Evolutionary conservation across 2,113 vertebrate species (phyloP).

Genomic region (Rhea pennata): DNA sequence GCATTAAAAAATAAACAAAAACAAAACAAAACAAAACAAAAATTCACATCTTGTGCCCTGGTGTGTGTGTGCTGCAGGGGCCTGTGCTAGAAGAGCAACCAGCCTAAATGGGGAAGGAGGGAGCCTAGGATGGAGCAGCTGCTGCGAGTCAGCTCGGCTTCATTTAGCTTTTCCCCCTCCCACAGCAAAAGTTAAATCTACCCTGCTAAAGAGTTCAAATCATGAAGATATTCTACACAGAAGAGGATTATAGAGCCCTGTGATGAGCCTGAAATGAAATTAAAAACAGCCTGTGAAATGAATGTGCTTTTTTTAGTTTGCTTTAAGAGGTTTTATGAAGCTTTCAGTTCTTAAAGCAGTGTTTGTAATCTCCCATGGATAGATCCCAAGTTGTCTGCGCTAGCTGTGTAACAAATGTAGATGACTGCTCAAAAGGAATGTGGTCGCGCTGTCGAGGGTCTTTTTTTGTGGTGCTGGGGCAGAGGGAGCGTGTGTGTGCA

Average conservation of each 20-base stretch:
- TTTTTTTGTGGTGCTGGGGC: not conserved
- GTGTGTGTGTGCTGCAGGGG: not conserved
- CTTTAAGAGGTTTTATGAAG: not conserved
- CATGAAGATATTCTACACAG: not conserved
- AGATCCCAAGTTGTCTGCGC: not conserved
- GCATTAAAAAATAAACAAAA: not conserved
- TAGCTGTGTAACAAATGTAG: slow-evolving; percentile 14
- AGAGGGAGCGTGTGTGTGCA: not conserved
- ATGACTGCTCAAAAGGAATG: not conserved
- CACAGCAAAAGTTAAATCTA: slow-evolving; percentile 31
- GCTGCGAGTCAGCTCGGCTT: not conserved
- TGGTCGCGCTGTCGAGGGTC: not conserved
- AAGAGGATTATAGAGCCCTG: slow-evolving; percentile 21
- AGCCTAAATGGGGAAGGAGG: not conserved
- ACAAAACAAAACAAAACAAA: not conserved
- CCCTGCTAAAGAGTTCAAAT: not conserved
- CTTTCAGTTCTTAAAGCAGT: slow-evolving; percentile 23
- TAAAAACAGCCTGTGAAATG: slow-evolving; percentile 46
- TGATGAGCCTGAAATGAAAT: slow-evolving; percentile 2
- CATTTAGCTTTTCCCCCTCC: slow-evolving; percentile 8
- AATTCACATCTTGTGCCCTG: slow-evolving; percentile 1
- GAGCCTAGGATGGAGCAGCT: slow-evolving; percentile 35
- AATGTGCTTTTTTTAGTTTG: slow-evolving; percentile 32
- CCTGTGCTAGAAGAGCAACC: not conserved
- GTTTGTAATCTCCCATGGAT: not conserved